Percentiles rank a stretch among this genome's conserved stretches.
Conservation (phyloP, 2,888 invertebrate genomes). For the Erebia palarica region DNA sequence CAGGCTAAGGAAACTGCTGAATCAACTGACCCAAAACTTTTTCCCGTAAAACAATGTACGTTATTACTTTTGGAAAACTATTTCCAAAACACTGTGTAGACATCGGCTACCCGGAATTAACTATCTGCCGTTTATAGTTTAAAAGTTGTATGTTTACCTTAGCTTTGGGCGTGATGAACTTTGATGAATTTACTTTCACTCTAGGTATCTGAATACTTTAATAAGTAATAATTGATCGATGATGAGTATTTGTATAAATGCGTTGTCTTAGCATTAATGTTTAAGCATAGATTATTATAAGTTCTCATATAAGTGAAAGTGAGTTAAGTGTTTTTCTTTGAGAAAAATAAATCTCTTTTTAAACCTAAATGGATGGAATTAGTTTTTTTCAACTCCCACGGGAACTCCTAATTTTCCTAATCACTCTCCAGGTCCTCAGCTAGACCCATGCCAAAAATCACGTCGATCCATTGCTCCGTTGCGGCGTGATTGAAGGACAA, state of each 20-base stretch:
- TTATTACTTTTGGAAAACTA: conserved; percentile 22
- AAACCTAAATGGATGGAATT: too few relatives aligned
- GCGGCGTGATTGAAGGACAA: too few relatives aligned
- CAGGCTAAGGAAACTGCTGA: conserved; percentile 26
- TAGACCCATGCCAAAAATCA: too few relatives aligned
- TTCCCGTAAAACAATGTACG: conserved; percentile 19
- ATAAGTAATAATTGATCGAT: not conserved
- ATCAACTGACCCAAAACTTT: conserved; percentile 25
- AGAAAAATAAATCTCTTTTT: too few relatives aligned
- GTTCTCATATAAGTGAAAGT: too few relatives aligned
- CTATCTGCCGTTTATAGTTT: not conserved
- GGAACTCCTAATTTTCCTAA: too few relatives aligned
- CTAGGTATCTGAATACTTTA: not conserved
- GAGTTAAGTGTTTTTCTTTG: too few relatives aligned
- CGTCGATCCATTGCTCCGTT: too few relatives aligned
- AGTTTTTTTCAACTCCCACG: too few relatives aligned
- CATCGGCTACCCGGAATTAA: not conserved
- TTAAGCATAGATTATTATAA: too few relatives aligned
- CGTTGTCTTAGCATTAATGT: too few relatives aligned
- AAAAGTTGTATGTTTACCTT: conserved; percentile 2
- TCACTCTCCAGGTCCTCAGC: too few relatives aligned
- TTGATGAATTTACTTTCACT: not conserved
- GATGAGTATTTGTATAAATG: not conserved
- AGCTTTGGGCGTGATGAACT: not conserved
- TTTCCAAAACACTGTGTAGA: conserved; percentile 5